phyloP scores from a whole-genome alignment of 2,797 vertebrate genomes.

The Brachymystax lenok region DNA sequence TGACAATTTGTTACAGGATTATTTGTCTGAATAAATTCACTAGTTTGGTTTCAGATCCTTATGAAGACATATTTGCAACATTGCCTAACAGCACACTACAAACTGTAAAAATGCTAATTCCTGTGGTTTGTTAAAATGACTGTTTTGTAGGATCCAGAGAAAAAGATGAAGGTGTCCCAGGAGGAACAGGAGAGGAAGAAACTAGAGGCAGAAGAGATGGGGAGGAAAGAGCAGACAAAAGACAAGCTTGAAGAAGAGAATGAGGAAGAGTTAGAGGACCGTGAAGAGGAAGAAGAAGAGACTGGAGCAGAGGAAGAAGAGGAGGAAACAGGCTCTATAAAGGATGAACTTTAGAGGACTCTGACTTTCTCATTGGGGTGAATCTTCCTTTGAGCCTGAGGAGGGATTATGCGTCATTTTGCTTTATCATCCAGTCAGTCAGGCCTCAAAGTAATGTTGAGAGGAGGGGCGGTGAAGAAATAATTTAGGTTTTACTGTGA shows the following conservation, averaged over 20 bases:
- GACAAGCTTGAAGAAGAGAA: neutral
- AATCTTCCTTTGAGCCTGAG: neutral
- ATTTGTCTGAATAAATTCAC: too few relatives aligned
- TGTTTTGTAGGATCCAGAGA: conserved; percentile 49
- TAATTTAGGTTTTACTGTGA: neutral
- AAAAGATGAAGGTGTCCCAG: conserved; percentile 48
- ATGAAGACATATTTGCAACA: neutral
- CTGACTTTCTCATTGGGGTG: neutral
- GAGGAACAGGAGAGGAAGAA: neutral
- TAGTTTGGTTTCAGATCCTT: neutral
- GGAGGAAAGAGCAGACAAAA: neutral
- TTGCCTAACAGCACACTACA: neutral
- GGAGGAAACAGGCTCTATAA: conserved; percentile 1
- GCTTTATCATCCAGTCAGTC: neutral
- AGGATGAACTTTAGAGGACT: conserved; percentile 6
- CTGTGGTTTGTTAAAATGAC: neutral
- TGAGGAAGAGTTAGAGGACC: neutral
- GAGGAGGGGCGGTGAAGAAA: neutral
- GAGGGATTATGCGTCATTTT: neutral
- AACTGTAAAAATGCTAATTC: neutral
- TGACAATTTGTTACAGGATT: too few relatives aligned
- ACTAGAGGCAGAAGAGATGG: neutral
- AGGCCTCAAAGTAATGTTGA: neutral
- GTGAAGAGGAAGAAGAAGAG: neutral
- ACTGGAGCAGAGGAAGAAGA: neutral